Evolutionary conservation across 2,113 vertebrate species (phyloP).

Genomic region (Rhinolophus sinicus): DNA sequence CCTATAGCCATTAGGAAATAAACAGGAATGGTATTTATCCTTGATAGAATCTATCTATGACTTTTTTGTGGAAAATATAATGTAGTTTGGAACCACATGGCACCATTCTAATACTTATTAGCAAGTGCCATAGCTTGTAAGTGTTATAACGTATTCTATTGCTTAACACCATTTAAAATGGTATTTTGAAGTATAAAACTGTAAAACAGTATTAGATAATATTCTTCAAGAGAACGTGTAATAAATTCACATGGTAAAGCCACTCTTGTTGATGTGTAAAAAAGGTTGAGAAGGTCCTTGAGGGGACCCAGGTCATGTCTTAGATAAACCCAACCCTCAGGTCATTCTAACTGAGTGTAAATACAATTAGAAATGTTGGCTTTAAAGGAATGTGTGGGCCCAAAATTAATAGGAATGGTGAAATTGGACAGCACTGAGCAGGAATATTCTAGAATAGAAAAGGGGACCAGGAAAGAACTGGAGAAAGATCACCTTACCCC

Average conservation of each 20-base stretch:
- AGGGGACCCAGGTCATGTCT: neutral
- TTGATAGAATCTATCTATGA: neutral
- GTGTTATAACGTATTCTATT: neutral
- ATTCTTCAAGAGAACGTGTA: neutral
- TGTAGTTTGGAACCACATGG: neutral
- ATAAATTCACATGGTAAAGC: neutral
- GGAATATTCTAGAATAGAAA: neutral
- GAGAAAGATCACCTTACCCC: neutral
- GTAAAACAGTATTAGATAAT: neutral
- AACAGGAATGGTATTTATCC: neutral
- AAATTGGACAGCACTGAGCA: neutral
- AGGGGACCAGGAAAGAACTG: neutral
- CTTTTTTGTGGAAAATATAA: neutral
- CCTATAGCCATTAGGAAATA: neutral
- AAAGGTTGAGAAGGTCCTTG: neutral
- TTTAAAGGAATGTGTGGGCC: neutral
- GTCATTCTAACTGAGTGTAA: neutral
- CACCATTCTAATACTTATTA: neutral
- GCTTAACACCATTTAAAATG: neutral
- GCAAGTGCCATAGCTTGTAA: neutral
- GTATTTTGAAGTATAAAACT: neutral
- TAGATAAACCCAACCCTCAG: neutral
- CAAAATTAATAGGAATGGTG: neutral
- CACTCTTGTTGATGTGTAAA: neutral
- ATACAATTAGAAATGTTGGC: neutral